Conservation (phyloP, 2,888 invertebrate genomes). For the Periphyllus acericola region DNA sequence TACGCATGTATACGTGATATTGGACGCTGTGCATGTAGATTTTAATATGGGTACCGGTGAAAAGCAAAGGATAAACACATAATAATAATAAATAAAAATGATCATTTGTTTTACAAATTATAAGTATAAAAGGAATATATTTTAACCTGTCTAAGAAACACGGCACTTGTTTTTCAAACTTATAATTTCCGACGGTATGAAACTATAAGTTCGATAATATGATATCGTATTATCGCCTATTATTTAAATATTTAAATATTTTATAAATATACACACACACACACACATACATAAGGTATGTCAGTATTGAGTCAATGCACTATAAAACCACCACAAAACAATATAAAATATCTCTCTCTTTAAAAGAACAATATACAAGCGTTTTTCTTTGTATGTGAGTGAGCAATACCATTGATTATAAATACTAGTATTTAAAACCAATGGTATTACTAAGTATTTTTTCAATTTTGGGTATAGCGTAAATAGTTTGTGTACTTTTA, state of each 20-base stretch:
- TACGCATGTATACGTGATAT: not conserved
- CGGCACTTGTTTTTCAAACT: not conserved
- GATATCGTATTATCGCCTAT: too few species aligned
- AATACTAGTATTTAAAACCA: too few species aligned
- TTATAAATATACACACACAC: not conserved
- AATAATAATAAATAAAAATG: slow-evolving; percentile 9
- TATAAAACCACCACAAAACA: not conserved
- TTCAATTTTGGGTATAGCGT: too few species aligned
- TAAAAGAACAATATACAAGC: not conserved
- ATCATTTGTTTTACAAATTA: not conserved
- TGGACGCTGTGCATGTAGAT: not conserved
- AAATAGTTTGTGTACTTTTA: too few species aligned
- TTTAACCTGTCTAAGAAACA: not conserved
- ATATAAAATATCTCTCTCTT: not conserved
- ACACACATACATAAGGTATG: not conserved
- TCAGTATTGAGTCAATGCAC: not conserved
- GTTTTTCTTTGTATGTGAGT: not conserved
- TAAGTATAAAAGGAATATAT: not conserved
- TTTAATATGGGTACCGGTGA: not conserved
- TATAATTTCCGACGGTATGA: not conserved
- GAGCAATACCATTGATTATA: too few species aligned
- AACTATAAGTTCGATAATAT: not conserved
- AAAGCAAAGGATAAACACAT: slow-evolving; percentile 26
- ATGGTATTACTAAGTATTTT: too few species aligned
- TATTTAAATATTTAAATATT: not conserved